Base-by-base conservation (phyloP, 2,113 vertebrate genomes). In the Protobothrops flavoviridis region DNA sequence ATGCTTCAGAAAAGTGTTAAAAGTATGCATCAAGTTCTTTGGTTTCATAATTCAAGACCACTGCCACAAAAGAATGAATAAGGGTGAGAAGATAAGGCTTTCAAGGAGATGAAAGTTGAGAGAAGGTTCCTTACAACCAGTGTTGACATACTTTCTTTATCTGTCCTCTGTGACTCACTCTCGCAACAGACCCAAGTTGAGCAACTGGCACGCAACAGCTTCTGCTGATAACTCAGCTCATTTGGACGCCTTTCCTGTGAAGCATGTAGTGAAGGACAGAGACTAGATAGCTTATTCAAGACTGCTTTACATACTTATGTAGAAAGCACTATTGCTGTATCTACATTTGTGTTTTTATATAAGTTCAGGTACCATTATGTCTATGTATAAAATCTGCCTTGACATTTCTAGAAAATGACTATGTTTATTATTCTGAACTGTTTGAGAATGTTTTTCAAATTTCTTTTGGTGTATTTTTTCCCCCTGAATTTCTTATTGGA, bases 41-140 rank as follows among this genome's bases (percentile, higher is more conserved):
- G 94, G 87, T 45, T 90, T 59, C n/a, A 94, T 45, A 92, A 94
- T 90, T 95, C 90, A 94, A 57, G 64, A 88, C n/a, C 86, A 13
- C 5, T 91, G 21, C 55, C 90, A 90, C 24, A 74, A 59, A 93
- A 26, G 23, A 90, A 74, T 86, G 50, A 87, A 11, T 0, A 4
- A 13, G n/a, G 33, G 29, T 15, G 43, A 29, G 2, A 55, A 87
- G 87, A 48, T 88, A 92, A 95, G 57, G 69, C 69, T 90, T 74
- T 92, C 91, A 85, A 57, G 85, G 88, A 85, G 91, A 92, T 93
- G 91, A 87, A 92, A 94, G 93, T 55, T 94, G 45, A 90, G 10
- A 48, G 74, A 90, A 50, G 81, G 61, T 93, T 95, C 91, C 93
- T 95, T 94, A 59, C 55, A 90, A 45, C 43, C 90, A 17, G 1